Base-by-base conservation (phyloP, 2,888 invertebrate species). In the Cryptus viduatorius region DNA sequence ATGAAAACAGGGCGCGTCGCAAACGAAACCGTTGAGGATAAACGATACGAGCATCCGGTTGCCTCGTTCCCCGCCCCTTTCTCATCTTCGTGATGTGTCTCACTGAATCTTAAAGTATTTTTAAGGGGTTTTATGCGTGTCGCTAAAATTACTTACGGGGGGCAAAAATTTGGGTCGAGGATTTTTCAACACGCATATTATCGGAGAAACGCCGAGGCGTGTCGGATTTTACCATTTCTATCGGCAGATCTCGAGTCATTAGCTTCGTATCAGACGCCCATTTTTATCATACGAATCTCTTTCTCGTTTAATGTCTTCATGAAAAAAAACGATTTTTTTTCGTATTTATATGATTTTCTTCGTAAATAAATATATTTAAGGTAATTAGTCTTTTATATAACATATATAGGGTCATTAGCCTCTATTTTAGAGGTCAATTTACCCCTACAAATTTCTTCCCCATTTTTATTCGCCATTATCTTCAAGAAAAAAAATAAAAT, bases 161-260 rank as follows among this genome's bases (percentile, higher is more conserved):
- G n/a, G 71, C n/a, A n/a, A n/a, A 59, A 64, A 77, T 68, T 53
- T 80, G 80, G 84, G 80, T 84, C 84, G 77, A 84, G 53, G 76
- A n/a, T 81, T 73, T 82, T 64, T 42, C 61, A 71, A 56, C 75
- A 76, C 71, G 83, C 75, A 69, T 68, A 24, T 77, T 75, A 48
- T 61, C 50, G 3, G 24, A 56, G 48, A 64, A 10, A 50, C 16
- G 10, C 8, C 46, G n/a, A 48, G 29, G 75, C 75, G 61, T 50
- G 50, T 3, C 64, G 4, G 61, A 2, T 7, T n/a, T 44, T 8
- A 24, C 14, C 8, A 2, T 59, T 24, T 44, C 19, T 44, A 44
- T 12, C n/a, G 29, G 14, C 1, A 14, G 29, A 12, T 44, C 24
- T 46, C 56, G 56, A 56, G 56, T 56, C 24, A 56, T 56, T 56